Evolutionary conservation across 2,113 vertebrate species (phyloP).

Genomic region (Bolborhynchus lineola): DNA sequence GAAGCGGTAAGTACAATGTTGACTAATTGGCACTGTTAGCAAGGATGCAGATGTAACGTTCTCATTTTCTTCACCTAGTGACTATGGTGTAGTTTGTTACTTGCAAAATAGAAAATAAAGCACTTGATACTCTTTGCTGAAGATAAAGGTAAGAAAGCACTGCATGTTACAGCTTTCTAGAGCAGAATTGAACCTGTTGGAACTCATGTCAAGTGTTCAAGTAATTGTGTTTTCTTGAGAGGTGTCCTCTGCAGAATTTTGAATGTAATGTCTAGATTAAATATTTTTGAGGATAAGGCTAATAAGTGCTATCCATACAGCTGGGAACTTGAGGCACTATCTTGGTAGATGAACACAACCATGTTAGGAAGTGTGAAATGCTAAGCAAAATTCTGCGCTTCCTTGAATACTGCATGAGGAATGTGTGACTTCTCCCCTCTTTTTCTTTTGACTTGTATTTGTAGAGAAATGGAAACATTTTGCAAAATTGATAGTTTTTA

Average conservation of each 20-base stretch:
- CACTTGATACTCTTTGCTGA: background rate
- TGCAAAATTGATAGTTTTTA: background rate
- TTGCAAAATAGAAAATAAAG: background rate
- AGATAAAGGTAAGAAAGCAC: background rate
- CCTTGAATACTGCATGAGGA: background rate
- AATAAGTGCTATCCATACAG: background rate
- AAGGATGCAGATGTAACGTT: background rate
- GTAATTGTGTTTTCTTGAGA: background rate
- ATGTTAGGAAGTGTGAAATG: background rate
- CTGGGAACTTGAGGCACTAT: background rate
- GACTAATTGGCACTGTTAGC: background rate
- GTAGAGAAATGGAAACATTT: background rate
- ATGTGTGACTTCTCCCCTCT: background rate
- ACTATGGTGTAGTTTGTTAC: background rate
- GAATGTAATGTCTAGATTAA: background rate
- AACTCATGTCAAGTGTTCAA: background rate
- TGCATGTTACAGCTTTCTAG: background rate
- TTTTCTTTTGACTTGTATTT: background rate
- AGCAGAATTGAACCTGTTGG: background rate
- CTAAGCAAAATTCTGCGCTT: background rate
- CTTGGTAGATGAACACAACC: background rate
- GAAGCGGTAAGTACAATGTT: constrained; percentile 76
- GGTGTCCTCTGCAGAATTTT: background rate
- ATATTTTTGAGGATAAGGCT: background rate
- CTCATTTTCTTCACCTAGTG: background rate